These are phyloP conservation scores for Callipepla californica DNA, from an alignment of 2,113 vertebrate genomes.

Conservation along the genomic window DNA sequence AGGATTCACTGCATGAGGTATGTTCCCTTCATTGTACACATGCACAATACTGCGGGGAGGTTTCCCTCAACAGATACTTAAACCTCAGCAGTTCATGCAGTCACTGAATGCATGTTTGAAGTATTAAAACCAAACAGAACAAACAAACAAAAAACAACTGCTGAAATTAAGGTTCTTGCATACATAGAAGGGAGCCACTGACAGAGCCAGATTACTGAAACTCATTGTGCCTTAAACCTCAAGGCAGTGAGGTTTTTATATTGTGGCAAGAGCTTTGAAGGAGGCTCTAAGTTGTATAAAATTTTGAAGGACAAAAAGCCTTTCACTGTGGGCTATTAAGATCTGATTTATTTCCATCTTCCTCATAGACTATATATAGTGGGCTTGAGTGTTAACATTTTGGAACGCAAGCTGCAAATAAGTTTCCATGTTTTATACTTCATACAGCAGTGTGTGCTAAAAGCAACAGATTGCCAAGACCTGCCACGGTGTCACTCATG, in stretches of 20 bases:
- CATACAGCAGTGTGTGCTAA: fast-evolving
- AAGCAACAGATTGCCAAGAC: background rate
- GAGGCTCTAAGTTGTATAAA: background rate
- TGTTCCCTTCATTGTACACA: background rate
- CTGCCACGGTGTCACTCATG: background rate
- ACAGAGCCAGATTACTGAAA: background rate
- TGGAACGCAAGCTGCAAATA: background rate
- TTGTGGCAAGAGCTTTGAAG: background rate
- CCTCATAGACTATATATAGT: background rate
- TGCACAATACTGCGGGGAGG: background rate
- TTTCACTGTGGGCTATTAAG: background rate
- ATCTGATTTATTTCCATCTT: background rate
- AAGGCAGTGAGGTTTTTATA: background rate
- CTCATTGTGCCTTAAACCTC: background rate
- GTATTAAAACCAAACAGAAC: background rate
- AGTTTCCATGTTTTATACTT: background rate
- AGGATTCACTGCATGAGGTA: slow-evolving; percentile 89
- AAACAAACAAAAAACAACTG: background rate
- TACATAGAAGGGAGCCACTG: background rate
- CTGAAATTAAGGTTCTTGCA: background rate
- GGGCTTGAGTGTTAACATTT: background rate
- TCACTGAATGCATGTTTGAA: background rate
- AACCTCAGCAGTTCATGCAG: background rate
- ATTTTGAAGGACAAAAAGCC: background rate
- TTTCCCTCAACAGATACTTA: background rate